These are phyloP conservation scores for Melanostoma scalare DNA, from an alignment of 2,888 invertebrate species.

Conservation along the genomic window DNA sequence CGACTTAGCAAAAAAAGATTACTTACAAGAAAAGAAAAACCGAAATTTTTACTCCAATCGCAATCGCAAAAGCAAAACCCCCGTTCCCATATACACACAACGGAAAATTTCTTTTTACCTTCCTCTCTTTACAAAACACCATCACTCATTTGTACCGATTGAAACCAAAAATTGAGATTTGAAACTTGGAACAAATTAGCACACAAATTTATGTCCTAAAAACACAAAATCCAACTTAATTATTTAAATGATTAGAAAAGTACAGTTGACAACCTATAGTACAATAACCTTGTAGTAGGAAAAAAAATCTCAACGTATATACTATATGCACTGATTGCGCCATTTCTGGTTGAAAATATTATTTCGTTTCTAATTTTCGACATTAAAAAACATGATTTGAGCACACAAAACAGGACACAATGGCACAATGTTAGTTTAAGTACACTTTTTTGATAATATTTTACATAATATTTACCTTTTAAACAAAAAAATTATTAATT, in stretches of 20 bases:
- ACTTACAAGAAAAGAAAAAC: conserved; percentile 63
- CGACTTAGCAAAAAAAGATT: conserved; percentile 6
- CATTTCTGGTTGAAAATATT: conserved; percentile 60
- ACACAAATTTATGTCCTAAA: conserved; percentile 3
- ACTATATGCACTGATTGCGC: conserved; percentile 72
- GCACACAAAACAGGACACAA: conserved; percentile 29
- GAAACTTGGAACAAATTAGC: background rate
- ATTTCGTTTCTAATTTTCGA: conserved; percentile 34
- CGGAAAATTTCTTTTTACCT: conserved; percentile 29
- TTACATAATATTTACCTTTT: conserved; percentile 76
- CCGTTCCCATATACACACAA: too few relatives aligned
- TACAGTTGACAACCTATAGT: conserved; percentile 69
- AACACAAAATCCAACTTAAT: conserved; percentile 12
- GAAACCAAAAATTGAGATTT: conserved; percentile 14
- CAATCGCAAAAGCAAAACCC: conserved; percentile 7
- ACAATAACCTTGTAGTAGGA: conserved; percentile 75
- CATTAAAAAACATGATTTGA: conserved; percentile 30
- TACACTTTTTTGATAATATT: conserved; percentile 51
- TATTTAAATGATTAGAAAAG: conserved; percentile 43
- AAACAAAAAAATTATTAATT: conserved; percentile 76
- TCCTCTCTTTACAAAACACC: conserved; percentile 5
- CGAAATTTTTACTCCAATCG: conserved; percentile 37
- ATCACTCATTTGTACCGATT: conserved; percentile 17
- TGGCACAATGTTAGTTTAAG: conserved; percentile 22
- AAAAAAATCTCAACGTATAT: conserved; percentile 62